phyloP scores from a whole-genome alignment of 2,888 invertebrate species.

The Tholera decimalis region DNA sequence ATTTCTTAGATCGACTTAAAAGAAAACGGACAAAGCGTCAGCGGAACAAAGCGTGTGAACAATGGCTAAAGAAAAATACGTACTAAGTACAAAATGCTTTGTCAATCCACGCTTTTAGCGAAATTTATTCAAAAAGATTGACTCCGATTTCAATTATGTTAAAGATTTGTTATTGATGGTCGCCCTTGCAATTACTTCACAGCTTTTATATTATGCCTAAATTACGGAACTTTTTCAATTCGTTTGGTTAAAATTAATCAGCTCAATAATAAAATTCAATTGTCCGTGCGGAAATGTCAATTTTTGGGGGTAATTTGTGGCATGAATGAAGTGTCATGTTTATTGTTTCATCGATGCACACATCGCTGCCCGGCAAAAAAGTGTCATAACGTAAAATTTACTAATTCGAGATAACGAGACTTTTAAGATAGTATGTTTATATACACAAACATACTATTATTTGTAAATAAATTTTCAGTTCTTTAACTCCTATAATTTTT shows the following conservation, averaged over 20 bases:
- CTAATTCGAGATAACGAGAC: no score
- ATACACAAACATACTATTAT: no score
- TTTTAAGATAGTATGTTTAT: no score
- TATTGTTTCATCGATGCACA: slow-evolving; percentile 39
- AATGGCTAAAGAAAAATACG: slow-evolving; percentile 74
- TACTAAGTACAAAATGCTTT: slow-evolving; percentile 68
- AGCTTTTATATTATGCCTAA: slow-evolving; percentile 6
- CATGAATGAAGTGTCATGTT: slow-evolving; percentile 49
- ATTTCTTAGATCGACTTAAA: slow-evolving; percentile 72
- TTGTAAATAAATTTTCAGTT: no score
- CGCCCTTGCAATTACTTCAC: slow-evolving; percentile 37
- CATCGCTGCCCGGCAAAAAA: no score
- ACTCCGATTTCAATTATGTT: slow-evolving; percentile 54
- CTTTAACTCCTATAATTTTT: no score
- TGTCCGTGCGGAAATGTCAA: slow-evolving; percentile 21
- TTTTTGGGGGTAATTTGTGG: slow-evolving; percentile 23
- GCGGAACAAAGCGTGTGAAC: slow-evolving; percentile 74
- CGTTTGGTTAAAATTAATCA: slow-evolving; percentile 12
- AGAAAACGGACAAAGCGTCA: slow-evolving; percentile 74
- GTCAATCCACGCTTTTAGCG: slow-evolving; percentile 66
- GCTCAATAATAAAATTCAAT: slow-evolving; percentile 21
- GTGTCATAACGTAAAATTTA: no score
- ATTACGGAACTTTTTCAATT: slow-evolving; percentile 13
- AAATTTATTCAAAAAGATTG: slow-evolving; percentile 63
- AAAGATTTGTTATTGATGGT: slow-evolving; percentile 36